Evolutionary conservation across 2,797 vertebrate genomes (phyloP).

Genomic region (Sebastes itinus): DNA sequence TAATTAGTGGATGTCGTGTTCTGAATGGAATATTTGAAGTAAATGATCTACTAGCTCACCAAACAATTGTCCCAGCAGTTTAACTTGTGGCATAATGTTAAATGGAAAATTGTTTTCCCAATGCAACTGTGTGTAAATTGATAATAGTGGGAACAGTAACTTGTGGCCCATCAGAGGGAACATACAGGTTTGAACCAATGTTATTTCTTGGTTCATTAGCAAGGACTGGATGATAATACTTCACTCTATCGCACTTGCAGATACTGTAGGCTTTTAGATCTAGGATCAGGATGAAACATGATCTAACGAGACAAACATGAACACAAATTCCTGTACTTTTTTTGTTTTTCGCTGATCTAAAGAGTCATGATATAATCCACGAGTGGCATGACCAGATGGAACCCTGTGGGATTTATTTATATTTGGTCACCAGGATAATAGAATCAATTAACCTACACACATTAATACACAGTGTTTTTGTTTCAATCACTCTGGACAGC

Average conservation of each 20-base stretch:
- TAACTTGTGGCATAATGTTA: neutral
- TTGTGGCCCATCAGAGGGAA: neutral
- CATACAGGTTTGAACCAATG: neutral
- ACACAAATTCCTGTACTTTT: neutral
- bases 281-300: neutral
- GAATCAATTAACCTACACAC: neutral
- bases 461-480: neutral
- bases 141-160: neutral
- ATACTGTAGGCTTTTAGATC: neutral
- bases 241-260: neutral
- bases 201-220: neutral
- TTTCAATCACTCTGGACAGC: neutral
- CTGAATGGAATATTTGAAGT: neutral
- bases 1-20: neutral
- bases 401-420: neutral
- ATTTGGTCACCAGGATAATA: neutral
- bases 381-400: neutral
- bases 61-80: neutral
- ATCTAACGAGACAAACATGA: neutral
- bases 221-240: neutral
- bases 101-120: neutral
- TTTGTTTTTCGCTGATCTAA: neutral
- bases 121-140: neutral
- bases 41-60: neutral
- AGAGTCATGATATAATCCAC: neutral